phyloP scores from a whole-genome alignment of 2,113 vertebrate genomes.

The Shinisaurus crocodilurus region DNA sequence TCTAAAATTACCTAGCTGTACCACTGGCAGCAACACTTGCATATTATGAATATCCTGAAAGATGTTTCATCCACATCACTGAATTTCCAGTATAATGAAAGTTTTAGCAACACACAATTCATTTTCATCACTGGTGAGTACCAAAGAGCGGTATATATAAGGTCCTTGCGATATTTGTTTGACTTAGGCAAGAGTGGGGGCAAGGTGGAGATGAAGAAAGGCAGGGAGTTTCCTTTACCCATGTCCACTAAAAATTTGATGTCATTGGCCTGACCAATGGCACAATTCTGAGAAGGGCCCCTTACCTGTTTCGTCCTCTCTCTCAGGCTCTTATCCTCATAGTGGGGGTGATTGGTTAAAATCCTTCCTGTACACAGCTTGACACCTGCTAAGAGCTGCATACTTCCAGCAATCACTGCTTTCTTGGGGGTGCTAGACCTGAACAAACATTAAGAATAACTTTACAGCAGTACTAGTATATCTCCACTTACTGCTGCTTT shows the following conservation, averaged over 20 bases:
- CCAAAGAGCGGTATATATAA: background rate
- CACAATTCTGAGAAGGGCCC: background rate
- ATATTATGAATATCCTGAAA: background rate
- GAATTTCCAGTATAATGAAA: background rate
- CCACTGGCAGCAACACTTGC: background rate
- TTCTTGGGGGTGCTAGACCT: constrained; percentile 89
- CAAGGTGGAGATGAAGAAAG: background rate
- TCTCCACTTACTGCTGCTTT: background rate
- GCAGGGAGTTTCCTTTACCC: background rate
- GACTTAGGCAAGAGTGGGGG: background rate
- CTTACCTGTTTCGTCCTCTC: constrained; percentile 93
- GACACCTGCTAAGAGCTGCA: constrained; percentile 97
- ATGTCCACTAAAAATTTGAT: background rate
- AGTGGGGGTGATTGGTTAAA: constrained; percentile 97
- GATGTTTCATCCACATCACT: background rate
- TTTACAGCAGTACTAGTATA: background rate
- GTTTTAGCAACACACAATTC: background rate
- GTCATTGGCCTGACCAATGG: background rate
- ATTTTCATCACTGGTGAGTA: background rate
- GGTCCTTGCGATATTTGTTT: background rate
- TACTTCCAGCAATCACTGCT: constrained; percentile 96
- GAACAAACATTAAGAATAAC: constrained; percentile 47
- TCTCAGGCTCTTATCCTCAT: constrained; percentile 91
- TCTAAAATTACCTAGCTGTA: no score
- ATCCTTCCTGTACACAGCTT: constrained; percentile 95